Conservation (phyloP, 2,113 vertebrate genomes). For the Ictalurus furcatus region DNA sequence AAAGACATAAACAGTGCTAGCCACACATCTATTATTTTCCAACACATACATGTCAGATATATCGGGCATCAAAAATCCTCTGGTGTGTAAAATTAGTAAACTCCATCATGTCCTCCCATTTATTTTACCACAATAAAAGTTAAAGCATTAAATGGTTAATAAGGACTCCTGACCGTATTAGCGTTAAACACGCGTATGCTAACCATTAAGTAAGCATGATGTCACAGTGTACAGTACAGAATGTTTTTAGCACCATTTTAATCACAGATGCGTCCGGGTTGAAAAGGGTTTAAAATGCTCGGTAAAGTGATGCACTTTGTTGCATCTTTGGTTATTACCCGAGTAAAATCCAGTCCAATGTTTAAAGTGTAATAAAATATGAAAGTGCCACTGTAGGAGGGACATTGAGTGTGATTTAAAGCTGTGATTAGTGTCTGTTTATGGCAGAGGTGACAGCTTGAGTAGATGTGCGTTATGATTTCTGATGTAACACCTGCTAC, state of each 20-base stretch:
- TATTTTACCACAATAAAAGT: too few relatives aligned
- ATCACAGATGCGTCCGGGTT: background rate
- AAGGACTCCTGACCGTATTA: too few relatives aligned
- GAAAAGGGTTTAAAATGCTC: background rate
- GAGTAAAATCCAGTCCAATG: constrained; percentile 1
- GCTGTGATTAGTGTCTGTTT: constrained; percentile 31
- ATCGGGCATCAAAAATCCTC: too few relatives aligned
- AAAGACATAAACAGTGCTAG: too few relatives aligned
- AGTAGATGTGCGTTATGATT: constrained; percentile 23
- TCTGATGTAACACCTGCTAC: constrained; percentile 35
- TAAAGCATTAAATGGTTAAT: too few relatives aligned
- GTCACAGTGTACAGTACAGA: background rate
- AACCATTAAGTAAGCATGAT: background rate
- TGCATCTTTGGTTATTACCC: constrained; percentile 1
- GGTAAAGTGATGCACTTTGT: background rate
- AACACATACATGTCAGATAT: too few relatives aligned
- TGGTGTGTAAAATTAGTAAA: too few relatives aligned
- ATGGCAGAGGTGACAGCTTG: background rate
- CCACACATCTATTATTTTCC: too few relatives aligned
- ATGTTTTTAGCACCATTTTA: background rate
- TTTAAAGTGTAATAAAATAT: constrained; percentile 11
- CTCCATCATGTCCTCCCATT: too few relatives aligned
- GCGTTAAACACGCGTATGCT: too few relatives aligned
- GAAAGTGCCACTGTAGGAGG: background rate
- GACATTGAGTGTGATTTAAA: constrained; percentile 4